A percentile compares a stretch with the other conserved stretches of the same genome.
phyloP scores from a whole-genome alignment of 2,888 invertebrate species.

The Lumbricus terrestris region DNA sequence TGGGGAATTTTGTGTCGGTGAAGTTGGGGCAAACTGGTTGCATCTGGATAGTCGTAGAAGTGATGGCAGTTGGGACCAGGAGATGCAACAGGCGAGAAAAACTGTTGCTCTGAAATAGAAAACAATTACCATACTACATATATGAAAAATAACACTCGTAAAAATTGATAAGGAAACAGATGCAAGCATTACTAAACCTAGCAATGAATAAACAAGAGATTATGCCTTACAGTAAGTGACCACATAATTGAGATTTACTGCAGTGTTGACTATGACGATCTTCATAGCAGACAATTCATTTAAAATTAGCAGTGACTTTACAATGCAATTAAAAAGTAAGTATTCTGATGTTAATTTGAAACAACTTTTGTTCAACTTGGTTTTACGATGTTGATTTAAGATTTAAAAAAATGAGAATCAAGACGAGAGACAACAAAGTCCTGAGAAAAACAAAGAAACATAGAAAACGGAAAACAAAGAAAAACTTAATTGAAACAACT shows the following conservation, averaged over 20 bases:
- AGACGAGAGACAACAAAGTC: not conserved
- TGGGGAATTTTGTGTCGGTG: not conserved
- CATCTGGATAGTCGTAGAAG: slow-evolving; percentile 4
- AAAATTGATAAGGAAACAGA: not conserved
- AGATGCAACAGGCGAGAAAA: not conserved
- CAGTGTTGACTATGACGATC: not conserved
- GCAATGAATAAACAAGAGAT: not conserved
- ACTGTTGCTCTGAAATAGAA: not conserved
- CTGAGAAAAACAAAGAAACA: not conserved
- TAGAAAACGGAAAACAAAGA: not conserved
- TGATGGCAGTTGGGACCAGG: not conserved
- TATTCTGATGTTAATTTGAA: not conserved
- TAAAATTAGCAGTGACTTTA: not conserved
- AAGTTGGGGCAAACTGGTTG: not conserved
- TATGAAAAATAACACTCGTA: too few relatives aligned
- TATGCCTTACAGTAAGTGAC: not conserved
- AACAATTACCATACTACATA: not conserved
- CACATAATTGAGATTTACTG: not conserved
- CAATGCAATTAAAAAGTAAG: not conserved
- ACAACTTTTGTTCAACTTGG: not conserved
- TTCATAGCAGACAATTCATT: not conserved
- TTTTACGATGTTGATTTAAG: not conserved
- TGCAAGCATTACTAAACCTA: not conserved
- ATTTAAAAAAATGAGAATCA: not conserved
- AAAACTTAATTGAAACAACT: too few relatives aligned